A percentile compares a stretch with the other conserved stretches of the same genome.
Conservation (phyloP, 2,888 invertebrate species). For the Tupiocoris notatus region DNA sequence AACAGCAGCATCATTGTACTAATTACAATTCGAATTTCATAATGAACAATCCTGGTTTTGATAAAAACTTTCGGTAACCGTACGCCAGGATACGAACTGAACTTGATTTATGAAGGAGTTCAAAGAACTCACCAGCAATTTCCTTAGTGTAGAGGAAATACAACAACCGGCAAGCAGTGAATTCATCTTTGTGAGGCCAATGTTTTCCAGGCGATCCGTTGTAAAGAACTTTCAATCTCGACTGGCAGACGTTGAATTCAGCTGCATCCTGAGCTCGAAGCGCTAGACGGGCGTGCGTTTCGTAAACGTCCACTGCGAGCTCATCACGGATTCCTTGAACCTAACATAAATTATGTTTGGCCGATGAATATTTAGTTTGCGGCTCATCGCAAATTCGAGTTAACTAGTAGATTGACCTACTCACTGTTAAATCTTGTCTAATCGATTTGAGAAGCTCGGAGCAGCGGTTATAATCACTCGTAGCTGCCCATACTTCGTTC, state of each 20-base stretch:
- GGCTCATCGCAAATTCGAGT: too few relatives aligned
- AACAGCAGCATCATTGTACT: too few relatives aligned
- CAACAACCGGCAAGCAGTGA: constrained; percentile 92
- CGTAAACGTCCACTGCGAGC: constrained; percentile 96
- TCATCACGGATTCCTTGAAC: constrained; percentile 90
- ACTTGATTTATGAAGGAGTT: too few relatives aligned
- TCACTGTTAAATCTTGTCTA: constrained; percentile 94
- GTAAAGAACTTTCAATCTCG: constrained; percentile 94
- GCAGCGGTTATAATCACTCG: constrained; percentile 91
- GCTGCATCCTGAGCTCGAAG: constrained; percentile 97
- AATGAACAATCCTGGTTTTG: too few relatives aligned
- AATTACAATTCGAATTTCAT: too few relatives aligned
- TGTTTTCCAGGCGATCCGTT: constrained; percentile 69
- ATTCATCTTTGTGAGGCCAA: constrained; percentile 78
- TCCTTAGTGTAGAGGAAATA: constrained; percentile 99
- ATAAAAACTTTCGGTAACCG: too few relatives aligned
- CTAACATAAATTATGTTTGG: too few relatives aligned
- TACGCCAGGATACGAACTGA: too few relatives aligned
- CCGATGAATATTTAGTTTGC: too few relatives aligned
- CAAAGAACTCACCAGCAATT: constrained; percentile 75
- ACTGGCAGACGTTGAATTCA: constrained; percentile 99
- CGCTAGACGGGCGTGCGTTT: constrained; percentile 96
- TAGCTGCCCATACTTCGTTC: constrained; percentile 83
- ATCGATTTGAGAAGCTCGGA: constrained; percentile 99
- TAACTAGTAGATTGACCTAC: not conserved